Evolutionary conservation across 2,113 vertebrate species (phyloP).

Genomic region (Anarrhichthys ocellatus): DNA sequence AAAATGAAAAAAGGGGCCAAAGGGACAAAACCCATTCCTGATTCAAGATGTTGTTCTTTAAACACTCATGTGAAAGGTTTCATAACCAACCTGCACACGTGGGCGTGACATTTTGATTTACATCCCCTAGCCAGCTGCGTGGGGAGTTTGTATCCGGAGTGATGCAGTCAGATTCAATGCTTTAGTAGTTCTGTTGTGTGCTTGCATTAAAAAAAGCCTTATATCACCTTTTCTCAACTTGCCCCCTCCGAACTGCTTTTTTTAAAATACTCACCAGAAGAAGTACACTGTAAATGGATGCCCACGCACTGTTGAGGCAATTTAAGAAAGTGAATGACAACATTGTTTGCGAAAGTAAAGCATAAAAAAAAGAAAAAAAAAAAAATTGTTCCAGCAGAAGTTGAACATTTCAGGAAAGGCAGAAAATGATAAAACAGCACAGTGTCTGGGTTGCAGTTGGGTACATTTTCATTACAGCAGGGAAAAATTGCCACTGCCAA

Average conservation of each 20-base stretch:
- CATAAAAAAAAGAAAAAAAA: background rate
- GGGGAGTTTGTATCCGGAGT: slow-evolving; percentile 29
- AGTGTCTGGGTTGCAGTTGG: slow-evolving; percentile 17
- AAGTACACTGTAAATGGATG: slow-evolving; percentile 1
- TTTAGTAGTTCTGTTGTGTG: slow-evolving; percentile 15
- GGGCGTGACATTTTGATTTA: slow-evolving; percentile 41
- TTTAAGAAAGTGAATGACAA: slow-evolving; percentile 3
- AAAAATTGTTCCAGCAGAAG: slow-evolving; percentile 35
- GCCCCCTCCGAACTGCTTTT: background rate
- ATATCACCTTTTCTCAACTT: background rate
- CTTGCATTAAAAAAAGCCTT: background rate
- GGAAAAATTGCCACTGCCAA: slow-evolving; percentile 42
- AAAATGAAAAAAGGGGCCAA: slow-evolving; percentile 3
- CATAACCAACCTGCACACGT: background rate
- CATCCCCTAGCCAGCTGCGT: slow-evolving; percentile 19
- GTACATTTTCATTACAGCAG: slow-evolving; percentile 46
- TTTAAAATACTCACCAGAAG: slow-evolving; percentile 6
- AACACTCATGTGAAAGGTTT: slow-evolving; percentile 33
- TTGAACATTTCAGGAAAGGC: slow-evolving; percentile 36
- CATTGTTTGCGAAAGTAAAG: slow-evolving; percentile 12
- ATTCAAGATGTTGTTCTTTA: slow-evolving; percentile 28
- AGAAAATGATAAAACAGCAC: slow-evolving; percentile 29
- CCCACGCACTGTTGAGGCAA: background rate
- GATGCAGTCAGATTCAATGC: background rate
- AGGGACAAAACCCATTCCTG: background rate